These are phyloP conservation scores for Diarsia dahlii DNA, from an alignment of 2,888 invertebrate species.

Conservation along the genomic window DNA sequence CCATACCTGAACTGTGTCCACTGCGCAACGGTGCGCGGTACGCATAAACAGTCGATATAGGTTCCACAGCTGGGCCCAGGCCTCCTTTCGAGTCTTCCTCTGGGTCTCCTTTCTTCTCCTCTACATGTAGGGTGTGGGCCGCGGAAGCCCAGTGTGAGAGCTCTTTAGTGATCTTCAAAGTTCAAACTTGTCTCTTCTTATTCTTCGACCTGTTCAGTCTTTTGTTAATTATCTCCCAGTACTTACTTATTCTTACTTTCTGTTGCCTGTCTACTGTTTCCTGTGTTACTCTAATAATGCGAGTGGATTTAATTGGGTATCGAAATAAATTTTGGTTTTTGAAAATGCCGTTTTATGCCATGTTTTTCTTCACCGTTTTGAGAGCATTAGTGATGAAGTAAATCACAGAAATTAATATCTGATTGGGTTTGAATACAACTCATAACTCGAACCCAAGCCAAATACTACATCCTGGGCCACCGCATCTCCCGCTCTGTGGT, in stretches of 20 bases:
- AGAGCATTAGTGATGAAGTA: background rate
- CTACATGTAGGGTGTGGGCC: background rate
- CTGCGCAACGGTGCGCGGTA: constrained; percentile 7
- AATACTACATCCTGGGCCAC: background rate
- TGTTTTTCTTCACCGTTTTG: background rate
- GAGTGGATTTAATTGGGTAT: no score
- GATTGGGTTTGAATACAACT: background rate
- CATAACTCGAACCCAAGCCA: background rate
- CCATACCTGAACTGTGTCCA: constrained; percentile 35
- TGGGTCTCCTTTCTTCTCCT: background rate
- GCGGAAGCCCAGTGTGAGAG: background rate
- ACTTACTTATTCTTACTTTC: no score
- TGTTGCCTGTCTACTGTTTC: no score
- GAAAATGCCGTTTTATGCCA: background rate
- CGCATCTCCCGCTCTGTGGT: background rate
- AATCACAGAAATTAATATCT: background rate
- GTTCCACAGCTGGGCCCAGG: background rate
- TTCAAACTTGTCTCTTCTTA: no score
- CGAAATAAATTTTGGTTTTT: background rate
- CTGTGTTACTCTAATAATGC: no score
- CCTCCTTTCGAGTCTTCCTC: no score
- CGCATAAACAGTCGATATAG: background rate
- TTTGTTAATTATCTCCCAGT: no score
- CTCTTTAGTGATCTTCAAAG: no score
- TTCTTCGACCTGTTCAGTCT: no score